A percentile compares a stretch with the other conserved stretches of the same genome.
phyloP scores from a whole-genome alignment of 2,797 vertebrate genomes.

The Bothrops alternatus region DNA sequence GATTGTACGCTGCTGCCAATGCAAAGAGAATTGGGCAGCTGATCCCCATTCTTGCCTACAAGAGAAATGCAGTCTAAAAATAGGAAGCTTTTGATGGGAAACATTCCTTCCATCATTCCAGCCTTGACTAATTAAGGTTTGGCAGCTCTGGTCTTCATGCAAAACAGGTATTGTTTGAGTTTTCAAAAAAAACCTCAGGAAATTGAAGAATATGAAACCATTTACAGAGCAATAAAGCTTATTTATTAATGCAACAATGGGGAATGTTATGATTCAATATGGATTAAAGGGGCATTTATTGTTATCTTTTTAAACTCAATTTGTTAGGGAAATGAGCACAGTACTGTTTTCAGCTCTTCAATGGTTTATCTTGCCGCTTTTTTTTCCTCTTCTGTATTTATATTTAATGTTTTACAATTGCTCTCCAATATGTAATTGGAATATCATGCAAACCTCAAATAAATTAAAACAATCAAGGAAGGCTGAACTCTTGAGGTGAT shows the following conservation, averaged over 20 bases:
- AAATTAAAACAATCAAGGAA: neutral
- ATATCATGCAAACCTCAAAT: neutral
- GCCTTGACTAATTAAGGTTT: neutral
- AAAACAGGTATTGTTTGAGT: neutral
- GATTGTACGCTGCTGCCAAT: neutral
- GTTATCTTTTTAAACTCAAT: neutral
- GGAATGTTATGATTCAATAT: neutral
- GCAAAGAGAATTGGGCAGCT: neutral
- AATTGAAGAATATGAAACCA: neutral
- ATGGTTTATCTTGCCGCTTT: neutral
- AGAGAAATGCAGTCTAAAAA: neutral
- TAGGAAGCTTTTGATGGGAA: neutral
- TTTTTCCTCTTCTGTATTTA: neutral
- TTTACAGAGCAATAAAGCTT: neutral
- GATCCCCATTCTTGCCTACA: neutral
- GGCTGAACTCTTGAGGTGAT: neutral
- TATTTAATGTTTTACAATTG: neutral
- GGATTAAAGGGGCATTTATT: neutral
- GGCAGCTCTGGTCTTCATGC: neutral
- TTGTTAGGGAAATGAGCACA: neutral
- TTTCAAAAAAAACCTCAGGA: neutral
- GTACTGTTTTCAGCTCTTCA: neutral
- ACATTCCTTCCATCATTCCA: neutral
- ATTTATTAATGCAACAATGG: neutral
- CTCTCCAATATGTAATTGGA: neutral